Conservation (phyloP, 2,113 vertebrate species). For the Microtus ochrogaster region DNA sequence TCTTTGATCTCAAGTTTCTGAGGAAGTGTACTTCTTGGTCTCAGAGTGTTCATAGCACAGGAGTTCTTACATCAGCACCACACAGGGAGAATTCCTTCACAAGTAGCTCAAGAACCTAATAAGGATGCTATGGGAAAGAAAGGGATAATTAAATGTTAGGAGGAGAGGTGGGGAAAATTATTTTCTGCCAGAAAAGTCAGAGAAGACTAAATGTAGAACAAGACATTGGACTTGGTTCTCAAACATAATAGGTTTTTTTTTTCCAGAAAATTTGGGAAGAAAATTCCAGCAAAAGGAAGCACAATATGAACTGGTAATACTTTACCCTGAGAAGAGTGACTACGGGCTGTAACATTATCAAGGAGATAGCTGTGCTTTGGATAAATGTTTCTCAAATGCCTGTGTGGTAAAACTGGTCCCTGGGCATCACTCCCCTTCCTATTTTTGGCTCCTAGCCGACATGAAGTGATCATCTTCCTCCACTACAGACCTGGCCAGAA, state of each 20-base stretch:
- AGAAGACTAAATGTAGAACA: not conserved
- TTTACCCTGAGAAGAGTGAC: not conserved
- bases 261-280: not conserved
- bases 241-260: conserved; percentile 21
- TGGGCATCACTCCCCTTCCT: no score
- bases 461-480: not conserved
- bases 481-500: not conserved
- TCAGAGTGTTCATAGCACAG: not conserved
- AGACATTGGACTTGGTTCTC: not conserved
- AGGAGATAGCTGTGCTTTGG: not conserved
- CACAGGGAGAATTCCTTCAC: not conserved
- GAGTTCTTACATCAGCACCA: not conserved
- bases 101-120: not conserved
- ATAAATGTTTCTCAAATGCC: not conserved
- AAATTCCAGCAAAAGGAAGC: not conserved
- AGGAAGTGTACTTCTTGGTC: not conserved
- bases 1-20: not conserved
- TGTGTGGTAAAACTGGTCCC: not conserved
- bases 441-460: not conserved
- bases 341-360: not conserved
- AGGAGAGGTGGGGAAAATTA: not conserved
- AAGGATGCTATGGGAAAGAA: not conserved
- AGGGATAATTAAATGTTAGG: not conserved
- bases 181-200: not conserved
- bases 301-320: not conserved